Conservation (phyloP, 2,888 invertebrate genomes). For the Tenthredo amoena region DNA sequence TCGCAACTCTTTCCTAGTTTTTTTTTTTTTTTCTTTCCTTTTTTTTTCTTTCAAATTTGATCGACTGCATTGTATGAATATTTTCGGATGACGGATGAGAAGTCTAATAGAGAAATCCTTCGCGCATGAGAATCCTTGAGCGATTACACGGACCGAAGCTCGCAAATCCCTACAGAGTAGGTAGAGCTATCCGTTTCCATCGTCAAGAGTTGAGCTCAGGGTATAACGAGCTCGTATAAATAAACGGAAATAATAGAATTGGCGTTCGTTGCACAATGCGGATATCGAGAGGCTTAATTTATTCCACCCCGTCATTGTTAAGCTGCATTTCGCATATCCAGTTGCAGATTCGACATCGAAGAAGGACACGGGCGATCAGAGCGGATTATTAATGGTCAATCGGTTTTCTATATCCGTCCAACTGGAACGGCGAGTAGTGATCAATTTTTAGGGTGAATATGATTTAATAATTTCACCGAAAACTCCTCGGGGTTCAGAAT, state of each 20-base stretch:
- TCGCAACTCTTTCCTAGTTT: background rate
- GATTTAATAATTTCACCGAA: slow-evolving; percentile 1
- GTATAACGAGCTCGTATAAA: background rate
- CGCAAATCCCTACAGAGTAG: background rate
- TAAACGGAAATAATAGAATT: background rate
- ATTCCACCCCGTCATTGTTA: background rate
- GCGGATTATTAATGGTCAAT: slow-evolving; percentile 18
- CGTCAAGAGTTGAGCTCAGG: background rate
- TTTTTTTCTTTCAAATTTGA: background rate
- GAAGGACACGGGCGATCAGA: background rate
- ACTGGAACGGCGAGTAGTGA: background rate
- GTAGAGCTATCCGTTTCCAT: background rate
- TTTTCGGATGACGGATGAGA: background rate
- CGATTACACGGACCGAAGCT: slow-evolving; percentile 24
- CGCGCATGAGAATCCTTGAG: slow-evolving; percentile 13
- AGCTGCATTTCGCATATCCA: background rate
- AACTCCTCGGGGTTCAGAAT: background rate
- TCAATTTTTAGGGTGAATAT: slow-evolving; percentile 22
- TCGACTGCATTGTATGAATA: slow-evolving; percentile 18
- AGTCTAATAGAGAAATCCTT: background rate
- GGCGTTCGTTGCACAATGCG: too few relatives aligned
- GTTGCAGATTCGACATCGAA: background rate
- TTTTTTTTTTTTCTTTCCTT: background rate
- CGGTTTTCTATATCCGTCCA: background rate
- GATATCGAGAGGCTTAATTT: background rate